Conservation (phyloP, 30 jellyfish, hydroid and myxozoan species). For the Kudoa iwatai region DNA sequence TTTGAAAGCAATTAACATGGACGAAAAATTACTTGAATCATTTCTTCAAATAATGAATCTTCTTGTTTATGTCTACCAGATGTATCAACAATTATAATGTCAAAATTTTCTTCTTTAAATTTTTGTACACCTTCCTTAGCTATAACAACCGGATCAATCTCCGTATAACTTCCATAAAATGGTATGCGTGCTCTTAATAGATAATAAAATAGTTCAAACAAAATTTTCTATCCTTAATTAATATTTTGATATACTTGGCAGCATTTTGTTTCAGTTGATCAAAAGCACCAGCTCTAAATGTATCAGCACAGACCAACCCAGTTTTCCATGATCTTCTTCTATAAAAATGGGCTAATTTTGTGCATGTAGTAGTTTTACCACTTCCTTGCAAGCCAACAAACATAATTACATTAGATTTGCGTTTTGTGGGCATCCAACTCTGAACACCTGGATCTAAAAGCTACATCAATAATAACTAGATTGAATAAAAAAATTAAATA, state of each 20-base stretch:
- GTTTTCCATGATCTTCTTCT: conserved; percentile 76
- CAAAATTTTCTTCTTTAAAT: conserved; percentile 50
- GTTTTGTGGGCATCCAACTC: conserved; percentile 81
- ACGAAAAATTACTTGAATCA: conserved; percentile 83
- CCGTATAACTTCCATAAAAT: conserved; percentile 83
- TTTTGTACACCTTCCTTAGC: conserved; percentile 91
- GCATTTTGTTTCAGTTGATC: conserved; percentile 95
- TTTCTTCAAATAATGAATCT: conserved; percentile 77
- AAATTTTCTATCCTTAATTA: too few relatives aligned
- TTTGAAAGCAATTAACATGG: conserved; percentile 8
- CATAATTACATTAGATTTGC: conserved; percentile 59
- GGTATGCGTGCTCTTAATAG: conserved; percentile 45
- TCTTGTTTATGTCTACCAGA: conserved; percentile 97
- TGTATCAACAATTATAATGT: conserved; percentile 69
- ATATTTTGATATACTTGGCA: too few relatives aligned
- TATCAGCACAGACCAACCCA: conserved; percentile 72
- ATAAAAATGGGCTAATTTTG: conserved; percentile 73
- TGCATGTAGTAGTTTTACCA: conserved; percentile 90
- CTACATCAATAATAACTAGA: conserved; percentile 8
- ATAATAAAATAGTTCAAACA: background rate
- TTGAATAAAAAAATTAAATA: too few relatives aligned
- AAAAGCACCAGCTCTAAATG: conserved; percentile 95
- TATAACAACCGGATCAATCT: conserved; percentile 66
- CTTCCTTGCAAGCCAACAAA: conserved; percentile 97
- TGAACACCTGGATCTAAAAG: conserved; percentile 90